phyloP scores from a whole-genome alignment of 2,113 vertebrate genomes.

The Mirounga angustirostris region DNA sequence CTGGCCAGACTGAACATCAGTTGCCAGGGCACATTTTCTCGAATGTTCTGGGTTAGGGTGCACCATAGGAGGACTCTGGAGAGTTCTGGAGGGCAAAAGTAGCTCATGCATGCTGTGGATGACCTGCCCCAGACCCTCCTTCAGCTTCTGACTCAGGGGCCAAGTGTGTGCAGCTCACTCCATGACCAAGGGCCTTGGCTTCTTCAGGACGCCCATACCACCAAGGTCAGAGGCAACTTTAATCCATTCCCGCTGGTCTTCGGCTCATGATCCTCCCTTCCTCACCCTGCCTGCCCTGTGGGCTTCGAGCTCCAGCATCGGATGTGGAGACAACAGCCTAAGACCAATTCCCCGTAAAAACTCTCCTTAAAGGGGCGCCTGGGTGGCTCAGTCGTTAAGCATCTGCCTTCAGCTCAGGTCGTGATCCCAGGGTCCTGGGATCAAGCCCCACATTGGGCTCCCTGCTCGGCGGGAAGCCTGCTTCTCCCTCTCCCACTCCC shows the following conservation, averaged over 20 bases:
- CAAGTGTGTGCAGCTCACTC: neutral
- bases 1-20: neutral
- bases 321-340: accelerated
- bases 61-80: neutral
- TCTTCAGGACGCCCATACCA: neutral
- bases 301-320: neutral
- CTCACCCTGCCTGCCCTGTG: neutral
- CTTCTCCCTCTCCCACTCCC: too few species aligned
- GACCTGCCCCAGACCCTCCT: too few species aligned
- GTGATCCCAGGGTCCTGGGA: too few species aligned
- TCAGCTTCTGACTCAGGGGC: neutral
- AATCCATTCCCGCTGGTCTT: neutral
- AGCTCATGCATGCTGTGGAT: accelerated
- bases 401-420: too few species aligned
- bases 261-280: neutral
- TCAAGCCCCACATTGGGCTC: too few species aligned
- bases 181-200: neutral
- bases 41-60: neutral
- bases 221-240: neutral
- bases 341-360: neutral
- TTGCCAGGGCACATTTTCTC: neutral
- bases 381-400: too few species aligned
- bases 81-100: neutral
- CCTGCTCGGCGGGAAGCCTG: too few species aligned
- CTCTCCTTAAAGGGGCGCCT: too few species aligned